phyloP scores from a whole-genome alignment of 1,140 invertebrate genomes.

The Carposina sasakii region DNA sequence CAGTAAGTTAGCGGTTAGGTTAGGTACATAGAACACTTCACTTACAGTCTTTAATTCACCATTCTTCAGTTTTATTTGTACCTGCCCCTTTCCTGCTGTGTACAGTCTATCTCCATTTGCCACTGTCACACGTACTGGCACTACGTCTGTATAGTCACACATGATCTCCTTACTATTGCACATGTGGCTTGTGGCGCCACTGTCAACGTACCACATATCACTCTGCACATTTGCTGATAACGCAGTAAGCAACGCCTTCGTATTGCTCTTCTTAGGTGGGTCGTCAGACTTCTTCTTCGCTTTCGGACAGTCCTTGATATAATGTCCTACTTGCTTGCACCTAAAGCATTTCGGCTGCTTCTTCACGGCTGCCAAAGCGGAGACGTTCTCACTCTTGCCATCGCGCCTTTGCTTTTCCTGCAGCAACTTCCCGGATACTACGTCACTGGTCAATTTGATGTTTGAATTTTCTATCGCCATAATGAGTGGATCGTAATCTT shows the following conservation, averaged over 20 bases:
- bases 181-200: slow-evolving; percentile 22
- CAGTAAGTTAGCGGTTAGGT: slow-evolving; percentile 1
- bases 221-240: not conserved
- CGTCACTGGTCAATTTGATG: slow-evolving; percentile 8
- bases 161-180: not conserved
- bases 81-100: not conserved
- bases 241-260: not conserved
- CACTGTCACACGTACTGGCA: not conserved
- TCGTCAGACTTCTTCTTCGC: not conserved
- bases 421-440: slow-evolving; percentile 2
- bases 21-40: slow-evolving; percentile 3
- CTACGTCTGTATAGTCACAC: not conserved
- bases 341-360: slow-evolving; percentile 2
- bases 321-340: slow-evolving; percentile 5
- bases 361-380: not conserved
- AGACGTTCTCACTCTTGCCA: not conserved
- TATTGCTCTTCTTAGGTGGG: not conserved
- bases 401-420: slow-evolving; percentile 4
- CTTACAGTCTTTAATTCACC: not conserved
- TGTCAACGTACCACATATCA: slow-evolving; percentile 21
- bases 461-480: slow-evolving; percentile 14
- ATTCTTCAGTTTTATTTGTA: not conserved
- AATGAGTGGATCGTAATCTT: slow-evolving; percentile 13
- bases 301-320: slow-evolving; percentile 4
- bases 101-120: not conserved